phyloP scores from a whole-genome alignment of 2,113 vertebrate genomes.

The Aegotheles bennettii region DNA sequence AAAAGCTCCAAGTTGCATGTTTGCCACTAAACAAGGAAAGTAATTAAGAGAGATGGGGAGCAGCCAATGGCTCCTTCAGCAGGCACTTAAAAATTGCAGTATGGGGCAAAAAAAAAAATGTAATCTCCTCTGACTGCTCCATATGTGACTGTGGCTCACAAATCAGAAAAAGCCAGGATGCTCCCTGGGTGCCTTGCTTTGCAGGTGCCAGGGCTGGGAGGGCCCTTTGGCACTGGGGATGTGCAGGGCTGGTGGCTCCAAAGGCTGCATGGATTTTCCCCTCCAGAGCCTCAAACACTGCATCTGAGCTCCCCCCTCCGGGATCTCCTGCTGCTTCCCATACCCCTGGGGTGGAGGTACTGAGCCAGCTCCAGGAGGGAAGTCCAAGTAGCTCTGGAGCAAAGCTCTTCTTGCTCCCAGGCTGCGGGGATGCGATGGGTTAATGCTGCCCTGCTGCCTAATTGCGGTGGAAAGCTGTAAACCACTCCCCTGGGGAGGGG shows the following conservation, averaged over 20 bases:
- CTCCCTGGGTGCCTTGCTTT: neutral
- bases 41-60: neutral
- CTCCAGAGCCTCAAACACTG: neutral
- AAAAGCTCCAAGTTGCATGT: neutral
- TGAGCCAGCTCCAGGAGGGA: neutral
- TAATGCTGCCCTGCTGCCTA: neutral
- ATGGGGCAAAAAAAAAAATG: neutral
- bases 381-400: neutral
- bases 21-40: neutral
- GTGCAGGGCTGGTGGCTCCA: too few relatives aligned
- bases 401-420: neutral
- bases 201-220: neutral
- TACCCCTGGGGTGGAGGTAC: too few relatives aligned
- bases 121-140: neutral
- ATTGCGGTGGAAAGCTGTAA: neutral
- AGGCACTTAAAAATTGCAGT: neutral
- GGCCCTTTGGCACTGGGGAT: neutral
- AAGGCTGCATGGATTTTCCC: neutral
- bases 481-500: neutral
- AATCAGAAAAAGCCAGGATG: neutral
- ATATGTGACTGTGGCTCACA: neutral
- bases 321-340: fast-evolving
- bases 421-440: neutral
- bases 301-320: too few relatives aligned
- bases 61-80: neutral